Evolutionary conservation across 2,888 invertebrate species (phyloP).

Genomic region (Hoplodrina ambigua): DNA sequence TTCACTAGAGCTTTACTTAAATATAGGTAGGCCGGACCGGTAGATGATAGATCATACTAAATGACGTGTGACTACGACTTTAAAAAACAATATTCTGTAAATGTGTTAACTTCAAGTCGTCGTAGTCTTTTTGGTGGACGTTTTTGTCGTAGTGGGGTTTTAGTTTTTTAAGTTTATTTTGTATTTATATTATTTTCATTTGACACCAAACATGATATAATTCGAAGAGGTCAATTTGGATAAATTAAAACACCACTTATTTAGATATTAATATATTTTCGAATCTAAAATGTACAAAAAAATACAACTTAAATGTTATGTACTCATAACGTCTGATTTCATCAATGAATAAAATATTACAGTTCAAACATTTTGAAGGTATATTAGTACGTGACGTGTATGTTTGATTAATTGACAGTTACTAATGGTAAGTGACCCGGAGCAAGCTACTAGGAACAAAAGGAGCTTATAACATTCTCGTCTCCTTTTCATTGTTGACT

Average conservation of each 20-base stretch:
- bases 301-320: conserved; percentile 93
- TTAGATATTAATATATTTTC: conserved; percentile 93
- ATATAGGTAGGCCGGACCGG: no score
- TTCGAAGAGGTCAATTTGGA: neutral
- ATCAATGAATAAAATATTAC: conserved; percentile 82
- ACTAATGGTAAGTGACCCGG: conserved; percentile 78
- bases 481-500: conserved; percentile 70
- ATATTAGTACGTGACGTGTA: conserved; percentile 74
- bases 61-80: no score
- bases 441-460: conserved; percentile 88
- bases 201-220: no score
- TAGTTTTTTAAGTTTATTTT: no score
- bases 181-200: no score
- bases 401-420: conserved; percentile 86
- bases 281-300: conserved; percentile 94
- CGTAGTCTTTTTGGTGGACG: no score
- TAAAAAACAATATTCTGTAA: no score
- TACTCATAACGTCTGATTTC: conserved; percentile 90
- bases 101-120: no score
- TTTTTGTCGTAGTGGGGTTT: no score
- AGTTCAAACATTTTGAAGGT: conserved; percentile 78
- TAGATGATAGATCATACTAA: no score
- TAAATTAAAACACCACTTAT: conserved; percentile 80
- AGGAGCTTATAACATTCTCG: conserved; percentile 77
- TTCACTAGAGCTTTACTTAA: no score